Base-by-base conservation (phyloP, 2,888 invertebrate genomes). In the Masnerella sp. region DNA sequence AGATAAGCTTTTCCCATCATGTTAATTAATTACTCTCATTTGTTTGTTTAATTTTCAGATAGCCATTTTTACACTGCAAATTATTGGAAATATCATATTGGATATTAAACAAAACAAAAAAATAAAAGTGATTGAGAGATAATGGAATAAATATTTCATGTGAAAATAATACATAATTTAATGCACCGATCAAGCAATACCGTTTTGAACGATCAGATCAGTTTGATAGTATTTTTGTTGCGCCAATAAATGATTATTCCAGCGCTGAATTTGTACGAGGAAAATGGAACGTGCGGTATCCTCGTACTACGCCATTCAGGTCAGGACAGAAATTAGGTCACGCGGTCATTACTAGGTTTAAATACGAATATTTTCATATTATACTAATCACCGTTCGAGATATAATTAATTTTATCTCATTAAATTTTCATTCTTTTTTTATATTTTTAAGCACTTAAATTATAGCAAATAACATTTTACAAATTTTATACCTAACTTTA, bases 321-420 rank as follows among this genome's bases (percentile, higher is more conserved):
- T 61, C 62, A 62, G 28, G 14, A 11, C 9, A 32, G 69, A 70
- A 70, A 70, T 70, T 70, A 34, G 69, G 69, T 62, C 62, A 59
- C 11, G 36, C 51, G 69, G 40, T 69, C 69, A 69, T 61, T 69
- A 69, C 56, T 56, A 54, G n/a, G 47, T 70, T 70, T 45, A 62
- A 70, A 70, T 49, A 47, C 54, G 54, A 54, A 69, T 69, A 69
- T 69, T 61, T 69, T 61, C 56, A 32, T 49, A 34, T 59, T 62
- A 30, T 45, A 49, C 47, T 54, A 61, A 69, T 70, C 69, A 61
- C 61, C 47, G 22, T 69, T 69, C 47, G 32, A 9, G 3, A 14
- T 52, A 34, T 61, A 54, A 61, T 69, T 68, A 52, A 68, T 59
- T 68, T 42, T 45, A 36, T 28, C 34, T 51, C 36, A 68, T 68